phyloP scores from a whole-genome alignment of 2,888 invertebrate genomes.

The Drepana falcataria region DNA sequence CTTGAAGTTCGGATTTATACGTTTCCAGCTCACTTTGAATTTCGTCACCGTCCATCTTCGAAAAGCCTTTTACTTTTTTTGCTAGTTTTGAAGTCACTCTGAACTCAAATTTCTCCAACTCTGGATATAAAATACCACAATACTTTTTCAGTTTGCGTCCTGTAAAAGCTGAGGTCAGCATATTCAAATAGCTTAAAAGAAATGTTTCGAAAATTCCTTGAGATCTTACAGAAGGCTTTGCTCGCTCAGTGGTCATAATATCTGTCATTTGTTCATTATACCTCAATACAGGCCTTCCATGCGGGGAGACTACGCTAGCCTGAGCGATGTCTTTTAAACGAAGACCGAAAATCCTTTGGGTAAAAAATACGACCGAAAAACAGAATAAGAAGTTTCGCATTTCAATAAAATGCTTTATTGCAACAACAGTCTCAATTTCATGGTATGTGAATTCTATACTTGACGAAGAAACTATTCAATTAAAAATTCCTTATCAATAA shows the following conservation, averaged over 20 bases:
- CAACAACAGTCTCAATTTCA: not conserved
- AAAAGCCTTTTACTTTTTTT: constrained; percentile 28
- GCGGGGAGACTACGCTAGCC: not conserved
- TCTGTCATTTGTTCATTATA: no score
- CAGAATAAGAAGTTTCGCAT: not conserved
- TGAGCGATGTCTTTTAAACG: not conserved
- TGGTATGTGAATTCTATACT: not conserved
- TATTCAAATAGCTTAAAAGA: constrained; percentile 32
- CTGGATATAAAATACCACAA: constrained; percentile 27
- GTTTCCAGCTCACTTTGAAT: constrained; percentile 26
- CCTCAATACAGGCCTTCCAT: no score
- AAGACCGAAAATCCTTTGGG: not conserved
- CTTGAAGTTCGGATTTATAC: constrained; percentile 25
- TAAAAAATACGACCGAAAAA: not conserved
- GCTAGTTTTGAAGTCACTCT: constrained; percentile 28
- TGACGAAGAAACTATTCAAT: not conserved
- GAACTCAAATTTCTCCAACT: constrained; percentile 26
- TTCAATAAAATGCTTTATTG: not conserved
- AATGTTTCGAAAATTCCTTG: constrained; percentile 45
- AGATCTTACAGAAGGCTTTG: not conserved
- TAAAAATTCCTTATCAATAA: not conserved
- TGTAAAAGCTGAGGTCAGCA: constrained; percentile 31
- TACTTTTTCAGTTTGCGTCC: constrained; percentile 32
- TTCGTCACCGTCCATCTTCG: constrained; percentile 29
- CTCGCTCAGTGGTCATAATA: no score